Evolutionary conservation across 2,888 invertebrate genomes (phyloP).

Genomic region (Polia nebulosa): DNA sequence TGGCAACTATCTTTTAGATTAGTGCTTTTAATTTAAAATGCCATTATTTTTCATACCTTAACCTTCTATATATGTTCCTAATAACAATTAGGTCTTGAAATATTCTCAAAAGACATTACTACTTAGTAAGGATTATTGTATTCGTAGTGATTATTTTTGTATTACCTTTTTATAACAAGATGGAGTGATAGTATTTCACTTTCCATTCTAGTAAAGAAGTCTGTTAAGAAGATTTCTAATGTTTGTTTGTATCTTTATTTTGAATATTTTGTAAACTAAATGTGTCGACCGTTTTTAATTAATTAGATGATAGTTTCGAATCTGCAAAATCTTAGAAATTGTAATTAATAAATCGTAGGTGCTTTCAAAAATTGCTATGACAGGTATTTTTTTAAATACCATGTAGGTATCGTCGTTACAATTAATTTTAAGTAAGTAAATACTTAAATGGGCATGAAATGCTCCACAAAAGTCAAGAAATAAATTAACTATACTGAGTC

Average conservation of each 20-base stretch:
- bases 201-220: not conserved
- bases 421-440: slow-evolving; percentile 38
- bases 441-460: slow-evolving; percentile 58
- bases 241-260: not conserved
- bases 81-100: slow-evolving; percentile 28
- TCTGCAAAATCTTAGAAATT: slow-evolving; percentile 27
- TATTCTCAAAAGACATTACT: slow-evolving; percentile 43
- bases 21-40: slow-evolving; percentile 26
- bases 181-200: not conserved
- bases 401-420: slow-evolving; percentile 33
- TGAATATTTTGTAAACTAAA: slow-evolving; percentile 6
- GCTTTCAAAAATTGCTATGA: slow-evolving; percentile 48
- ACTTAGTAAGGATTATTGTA: slow-evolving; percentile 13
- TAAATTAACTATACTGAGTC: slow-evolving; percentile 45
- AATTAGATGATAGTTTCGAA: slow-evolving; percentile 1
- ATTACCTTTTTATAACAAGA: slow-evolving; percentile 17
- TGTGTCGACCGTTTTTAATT: slow-evolving; percentile 2
- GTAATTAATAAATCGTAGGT: slow-evolving; percentile 41
- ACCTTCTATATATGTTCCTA: slow-evolving; percentile 36
- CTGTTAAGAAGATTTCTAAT: not conserved
- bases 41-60: slow-evolving; percentile 39
- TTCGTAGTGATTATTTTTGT: slow-evolving; percentile 24
- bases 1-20: slow-evolving; percentile 1
- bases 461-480: slow-evolving; percentile 47
- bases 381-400: slow-evolving; percentile 46